phyloP scores from a whole-genome alignment of 2,797 vertebrate genomes.

The Calcarius lapponicus region DNA sequence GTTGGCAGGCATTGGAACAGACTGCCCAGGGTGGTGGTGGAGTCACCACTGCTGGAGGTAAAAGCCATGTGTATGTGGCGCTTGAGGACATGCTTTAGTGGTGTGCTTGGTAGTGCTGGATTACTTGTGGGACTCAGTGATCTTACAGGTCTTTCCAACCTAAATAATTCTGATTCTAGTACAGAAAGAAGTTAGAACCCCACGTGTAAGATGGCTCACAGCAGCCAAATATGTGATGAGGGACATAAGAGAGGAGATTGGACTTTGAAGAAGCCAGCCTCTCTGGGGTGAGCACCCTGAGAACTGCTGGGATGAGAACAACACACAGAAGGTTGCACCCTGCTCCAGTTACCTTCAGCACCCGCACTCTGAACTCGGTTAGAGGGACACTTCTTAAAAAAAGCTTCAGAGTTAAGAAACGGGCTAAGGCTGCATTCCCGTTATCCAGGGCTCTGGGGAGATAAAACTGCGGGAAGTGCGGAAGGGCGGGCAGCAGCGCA shows the following conservation, averaged over 20 bases:
- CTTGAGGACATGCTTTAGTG: background rate
- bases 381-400: background rate
- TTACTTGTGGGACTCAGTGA: background rate
- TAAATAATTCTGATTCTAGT: background rate
- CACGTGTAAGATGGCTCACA: rapidly evolving
- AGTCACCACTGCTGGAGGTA: background rate
- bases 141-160: background rate
- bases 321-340: background rate
- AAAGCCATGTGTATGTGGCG: rapidly evolving
- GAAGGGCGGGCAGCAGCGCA: rapidly evolving
- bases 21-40: background rate
- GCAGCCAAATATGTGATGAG: background rate
- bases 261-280: background rate
- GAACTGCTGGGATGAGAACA: background rate
- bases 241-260: background rate
- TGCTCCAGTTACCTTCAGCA: background rate
- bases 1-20: background rate
- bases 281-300: background rate
- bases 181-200: background rate
- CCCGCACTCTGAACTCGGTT: rapidly evolving
- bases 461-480: background rate
- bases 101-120: background rate
- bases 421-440: background rate
- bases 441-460: background rate
- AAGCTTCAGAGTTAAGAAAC: background rate